phyloP scores from a whole-genome alignment of 2,113 vertebrate species.

The Hiodon tergisus region DNA sequence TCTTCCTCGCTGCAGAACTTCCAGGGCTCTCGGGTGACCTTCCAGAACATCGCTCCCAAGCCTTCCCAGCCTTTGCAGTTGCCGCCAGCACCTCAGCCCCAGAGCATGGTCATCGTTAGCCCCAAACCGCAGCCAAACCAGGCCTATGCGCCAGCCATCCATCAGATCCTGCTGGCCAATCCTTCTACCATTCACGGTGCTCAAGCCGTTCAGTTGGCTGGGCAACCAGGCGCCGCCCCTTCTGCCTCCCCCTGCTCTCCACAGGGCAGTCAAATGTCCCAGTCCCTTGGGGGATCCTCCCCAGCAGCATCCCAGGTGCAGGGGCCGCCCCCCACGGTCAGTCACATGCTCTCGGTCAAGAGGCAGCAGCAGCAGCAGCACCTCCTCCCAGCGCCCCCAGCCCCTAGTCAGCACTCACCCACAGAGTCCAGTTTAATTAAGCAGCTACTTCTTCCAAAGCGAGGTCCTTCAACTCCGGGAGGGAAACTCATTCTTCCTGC shows the following conservation, averaged over 20 bases:
- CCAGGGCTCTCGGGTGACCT: constrained; percentile 81
- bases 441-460: constrained; percentile 96
- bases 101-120: constrained; percentile 90
- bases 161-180: constrained; percentile 94
- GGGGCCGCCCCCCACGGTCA: constrained; percentile 78
- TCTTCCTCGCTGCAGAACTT: constrained; percentile 77
- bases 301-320: constrained; percentile 26
- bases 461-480: constrained; percentile 90
- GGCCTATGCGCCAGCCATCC: constrained; percentile 86
- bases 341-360: constrained; percentile 89
- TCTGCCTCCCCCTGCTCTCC: constrained; percentile 69
- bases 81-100: constrained; percentile 45
- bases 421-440: constrained; percentile 97
- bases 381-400: constrained; percentile 60
- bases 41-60: constrained; percentile 96
- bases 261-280: constrained; percentile 63
- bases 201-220: constrained; percentile 83
- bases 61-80: constrained; percentile 75
- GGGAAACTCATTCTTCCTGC: constrained; percentile 97
- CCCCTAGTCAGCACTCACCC: constrained; percentile 74
- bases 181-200: constrained; percentile 74
- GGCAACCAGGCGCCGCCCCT: constrained; percentile 75
- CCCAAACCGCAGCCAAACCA: constrained; percentile 82
- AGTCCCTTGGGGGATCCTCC: constrained; percentile 53
- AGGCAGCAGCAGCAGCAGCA: constrained; percentile 60